A percentile compares a stretch with the other conserved stretches of the same genome.
These are phyloP conservation scores for Nymphalis urticae DNA, from an alignment of 2,888 invertebrate species.

Conservation along the genomic window DNA sequence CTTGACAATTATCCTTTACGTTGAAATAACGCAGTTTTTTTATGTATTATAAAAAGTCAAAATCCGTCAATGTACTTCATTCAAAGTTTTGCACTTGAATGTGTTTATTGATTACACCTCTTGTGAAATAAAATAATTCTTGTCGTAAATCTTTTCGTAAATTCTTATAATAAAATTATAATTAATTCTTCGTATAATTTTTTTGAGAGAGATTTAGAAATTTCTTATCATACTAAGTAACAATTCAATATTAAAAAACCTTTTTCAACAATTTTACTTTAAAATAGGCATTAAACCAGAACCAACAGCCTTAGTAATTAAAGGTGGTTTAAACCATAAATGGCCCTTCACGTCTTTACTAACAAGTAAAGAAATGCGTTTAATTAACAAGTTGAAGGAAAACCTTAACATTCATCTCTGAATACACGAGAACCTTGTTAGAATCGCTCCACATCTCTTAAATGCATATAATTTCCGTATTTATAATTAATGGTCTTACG, in stretches of 20 bases:
- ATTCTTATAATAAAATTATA: too few relatives aligned
- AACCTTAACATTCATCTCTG: constrained; percentile 62
- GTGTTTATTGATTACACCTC: too few relatives aligned
- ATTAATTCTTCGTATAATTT: too few relatives aligned
- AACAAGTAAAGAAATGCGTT: constrained; percentile 56
- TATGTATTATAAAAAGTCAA: too few relatives aligned
- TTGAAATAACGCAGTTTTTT: too few relatives aligned
- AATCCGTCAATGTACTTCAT: too few relatives aligned
- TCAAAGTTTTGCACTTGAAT: too few relatives aligned
- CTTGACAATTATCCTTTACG: too few relatives aligned
- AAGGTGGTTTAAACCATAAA: constrained; percentile 56
- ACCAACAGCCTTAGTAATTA: constrained; percentile 42
- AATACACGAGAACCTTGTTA: constrained; percentile 71
- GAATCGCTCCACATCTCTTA: constrained; percentile 65
- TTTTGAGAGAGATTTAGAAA: too few relatives aligned
- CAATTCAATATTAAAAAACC: not conserved
- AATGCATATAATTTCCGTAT: constrained; percentile 51
- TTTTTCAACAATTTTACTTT: not conserved
- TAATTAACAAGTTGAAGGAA: constrained; percentile 68
- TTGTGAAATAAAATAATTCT: too few relatives aligned
- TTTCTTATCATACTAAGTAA: not conserved
- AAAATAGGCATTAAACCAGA: not conserved
- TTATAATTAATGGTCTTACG: constrained; percentile 52
- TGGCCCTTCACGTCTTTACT: constrained; percentile 52
- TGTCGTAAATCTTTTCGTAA: too few relatives aligned